phyloP scores from a whole-genome alignment of 2,888 invertebrate genomes.

The Dasysyrphus albostriatus region DNA sequence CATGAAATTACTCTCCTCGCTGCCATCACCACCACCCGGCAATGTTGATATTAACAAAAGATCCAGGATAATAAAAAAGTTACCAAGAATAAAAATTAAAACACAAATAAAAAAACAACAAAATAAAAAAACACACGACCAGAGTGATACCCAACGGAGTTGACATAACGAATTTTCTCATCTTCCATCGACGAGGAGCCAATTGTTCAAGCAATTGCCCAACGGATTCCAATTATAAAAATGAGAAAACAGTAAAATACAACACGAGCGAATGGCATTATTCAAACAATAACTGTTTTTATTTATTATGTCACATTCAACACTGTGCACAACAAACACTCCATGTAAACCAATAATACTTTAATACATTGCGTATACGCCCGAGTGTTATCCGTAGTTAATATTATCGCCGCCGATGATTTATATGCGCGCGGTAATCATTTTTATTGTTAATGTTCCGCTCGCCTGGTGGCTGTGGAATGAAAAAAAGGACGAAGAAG shows the following conservation, averaged over 20 bases:
- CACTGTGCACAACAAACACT: slow-evolving; percentile 48
- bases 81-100: background rate
- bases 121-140: background rate
- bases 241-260: slow-evolving; percentile 16
- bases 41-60: background rate
- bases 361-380: slow-evolving; percentile 63
- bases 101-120: background rate
- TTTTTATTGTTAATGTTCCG: slow-evolving; percentile 63
- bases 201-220: slow-evolving; percentile 53
- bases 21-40: background rate
- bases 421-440: slow-evolving; percentile 67
- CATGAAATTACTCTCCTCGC: background rate
- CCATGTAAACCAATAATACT: slow-evolving; percentile 57
- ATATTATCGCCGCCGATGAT: slow-evolving; percentile 66
- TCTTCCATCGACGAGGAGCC: slow-evolving; percentile 22
- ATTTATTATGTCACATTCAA: slow-evolving; percentile 63
- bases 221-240: slow-evolving; percentile 58
- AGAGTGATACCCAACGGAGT: slow-evolving; percentile 22
- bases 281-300: slow-evolving; percentile 57
- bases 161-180: slow-evolving; percentile 23
- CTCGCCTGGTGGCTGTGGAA: background rate
- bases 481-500: background rate
- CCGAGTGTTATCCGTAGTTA: slow-evolving; percentile 63
- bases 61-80: background rate
- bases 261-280: slow-evolving; percentile 30